Evolutionary conservation across 2,888 invertebrate species (phyloP), one percentile per base, ranked within the genome.

Genomic region (Mythimna loreyi): DNA sequence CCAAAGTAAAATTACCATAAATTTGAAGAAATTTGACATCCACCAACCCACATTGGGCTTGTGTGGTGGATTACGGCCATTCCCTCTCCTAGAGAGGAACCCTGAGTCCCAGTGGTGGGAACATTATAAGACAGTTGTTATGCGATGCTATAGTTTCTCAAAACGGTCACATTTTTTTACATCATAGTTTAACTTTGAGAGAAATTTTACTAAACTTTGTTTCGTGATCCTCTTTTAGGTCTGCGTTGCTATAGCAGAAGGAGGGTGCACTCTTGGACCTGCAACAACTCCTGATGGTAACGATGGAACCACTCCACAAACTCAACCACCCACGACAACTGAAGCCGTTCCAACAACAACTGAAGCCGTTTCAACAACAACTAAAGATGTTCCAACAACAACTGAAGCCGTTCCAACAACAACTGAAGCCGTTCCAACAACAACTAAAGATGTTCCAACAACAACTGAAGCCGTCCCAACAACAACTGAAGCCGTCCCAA

Each of bases 261-360:
- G 65, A 0, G 72, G 72, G 0, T 72, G 72, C 25, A 72, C 72
- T 0, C 52, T 71, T 9, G 55, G 72, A 52, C 4, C 28, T 28
- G 28, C 3, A 30, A 56, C 78, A 23, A 78, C 78, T 21, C 45
- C 57, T 5, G 49, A 11, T 9, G 28, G 21, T 16, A 28, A 40
- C 28, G 28, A 28, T 0, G 33, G 21, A 1, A 1, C 36, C 6
- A 36, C 36, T 52, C 19, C 19, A 45, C 2, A 28, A 25, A 25
- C 16, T 8, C 1, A 6, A 25, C 21, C n/a, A 21, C 23, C 49
- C 47, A 47, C 21, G 4, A 47, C 43, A 1, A 13, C 45, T 13
- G n/a, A 23, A 49, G 49, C 49, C 2, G 13, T 4, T 4, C 23
- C n/a, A 45, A 45, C n/a, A n/a, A 45, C 45, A 6, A 19, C 43